A percentile compares a stretch with the other conserved stretches of the same genome.
These are phyloP conservation scores for Euzetes globulus DNA, from an alignment of 2,888 invertebrate species.

Conservation along the genomic window DNA sequence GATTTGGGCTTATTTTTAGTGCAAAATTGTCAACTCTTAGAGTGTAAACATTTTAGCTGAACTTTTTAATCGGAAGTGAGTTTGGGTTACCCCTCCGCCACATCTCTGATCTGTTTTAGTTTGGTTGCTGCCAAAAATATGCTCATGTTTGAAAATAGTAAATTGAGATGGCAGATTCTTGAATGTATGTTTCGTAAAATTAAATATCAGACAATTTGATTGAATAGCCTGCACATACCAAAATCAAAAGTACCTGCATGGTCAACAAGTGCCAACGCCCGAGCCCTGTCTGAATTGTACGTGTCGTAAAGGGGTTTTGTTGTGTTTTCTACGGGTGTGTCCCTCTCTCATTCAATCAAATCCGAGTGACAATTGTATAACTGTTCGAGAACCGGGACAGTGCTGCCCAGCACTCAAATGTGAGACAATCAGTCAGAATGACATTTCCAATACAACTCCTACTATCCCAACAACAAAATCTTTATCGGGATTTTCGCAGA, in stretches of 20 bases:
- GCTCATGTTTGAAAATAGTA: too few species aligned
- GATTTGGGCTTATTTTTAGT: too few species aligned
- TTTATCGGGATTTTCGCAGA: not conserved
- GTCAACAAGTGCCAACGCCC: constrained; percentile 55
- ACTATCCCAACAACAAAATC: not conserved
- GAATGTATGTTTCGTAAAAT: too few species aligned
- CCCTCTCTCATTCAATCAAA: constrained; percentile 47
- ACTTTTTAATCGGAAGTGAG: too few species aligned
- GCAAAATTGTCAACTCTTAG: too few species aligned
- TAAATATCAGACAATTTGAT: too few species aligned
- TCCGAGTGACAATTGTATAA: constrained; percentile 28
- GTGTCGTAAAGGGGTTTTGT: constrained; percentile 62
- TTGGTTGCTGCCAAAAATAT: too few species aligned
- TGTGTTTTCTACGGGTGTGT: constrained; percentile 70
- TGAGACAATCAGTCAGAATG: constrained; percentile 43
- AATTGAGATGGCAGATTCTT: too few species aligned
- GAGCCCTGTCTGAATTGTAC: constrained; percentile 71
- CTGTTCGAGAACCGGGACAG: constrained; percentile 37
- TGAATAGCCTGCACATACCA: constrained; percentile 64
- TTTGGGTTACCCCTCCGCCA: too few species aligned
- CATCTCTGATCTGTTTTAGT: too few species aligned
- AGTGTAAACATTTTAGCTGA: too few species aligned
- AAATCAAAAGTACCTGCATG: constrained; percentile 60
- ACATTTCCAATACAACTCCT: constrained; percentile 4
- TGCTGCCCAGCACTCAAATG: constrained; percentile 75